These are phyloP conservation scores for Caenorhabditis doughertyi DNA, from an alignment of 2,888 invertebrate species.

Conservation along the genomic window DNA sequence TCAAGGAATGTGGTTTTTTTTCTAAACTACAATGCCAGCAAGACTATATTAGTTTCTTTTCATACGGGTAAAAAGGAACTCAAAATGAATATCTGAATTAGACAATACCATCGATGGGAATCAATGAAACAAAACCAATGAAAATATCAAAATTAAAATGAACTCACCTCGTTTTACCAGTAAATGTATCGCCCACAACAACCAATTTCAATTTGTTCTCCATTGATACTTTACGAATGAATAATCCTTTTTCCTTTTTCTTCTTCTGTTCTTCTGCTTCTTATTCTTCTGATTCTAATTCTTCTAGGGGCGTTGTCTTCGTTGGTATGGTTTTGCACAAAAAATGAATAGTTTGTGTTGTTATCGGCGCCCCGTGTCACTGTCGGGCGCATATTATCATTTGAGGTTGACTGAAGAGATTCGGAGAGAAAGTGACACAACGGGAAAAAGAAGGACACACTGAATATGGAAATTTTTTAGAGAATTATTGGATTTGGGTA, in stretches of 20 bases:
- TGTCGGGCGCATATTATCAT: slow-evolving; percentile 57
- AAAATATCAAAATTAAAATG: not conserved
- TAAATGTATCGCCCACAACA: slow-evolving; percentile 93
- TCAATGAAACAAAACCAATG: not conserved
- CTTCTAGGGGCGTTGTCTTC: slow-evolving; percentile 40
- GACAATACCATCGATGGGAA: too few relatives aligned
- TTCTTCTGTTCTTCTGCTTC: not conserved
- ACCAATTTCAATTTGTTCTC: slow-evolving; percentile 89
- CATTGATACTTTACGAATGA: slow-evolving; percentile 58
- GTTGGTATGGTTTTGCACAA: slow-evolving; percentile 28
- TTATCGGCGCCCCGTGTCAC: slow-evolving; percentile 53
- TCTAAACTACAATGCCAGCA: too few relatives aligned
- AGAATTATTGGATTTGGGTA: slow-evolving; percentile 7
- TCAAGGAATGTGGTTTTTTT: too few relatives aligned
- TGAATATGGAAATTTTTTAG: slow-evolving; percentile 49
- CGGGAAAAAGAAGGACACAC: too few relatives aligned
- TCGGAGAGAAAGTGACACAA: slow-evolving; percentile 25
- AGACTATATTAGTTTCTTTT: too few relatives aligned
- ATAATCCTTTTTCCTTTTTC: not conserved
- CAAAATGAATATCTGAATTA: too few relatives aligned
- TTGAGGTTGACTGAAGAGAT: slow-evolving; percentile 25
- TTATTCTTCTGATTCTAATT: slow-evolving; percentile 12
- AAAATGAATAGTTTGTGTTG: slow-evolving; percentile 35
- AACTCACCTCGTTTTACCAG: slow-evolving; percentile 91
- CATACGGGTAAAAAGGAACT: too few relatives aligned